These are phyloP conservation scores for Coenonympha arcania DNA, from an alignment of 2,888 invertebrate species.

Conservation along the genomic window DNA sequence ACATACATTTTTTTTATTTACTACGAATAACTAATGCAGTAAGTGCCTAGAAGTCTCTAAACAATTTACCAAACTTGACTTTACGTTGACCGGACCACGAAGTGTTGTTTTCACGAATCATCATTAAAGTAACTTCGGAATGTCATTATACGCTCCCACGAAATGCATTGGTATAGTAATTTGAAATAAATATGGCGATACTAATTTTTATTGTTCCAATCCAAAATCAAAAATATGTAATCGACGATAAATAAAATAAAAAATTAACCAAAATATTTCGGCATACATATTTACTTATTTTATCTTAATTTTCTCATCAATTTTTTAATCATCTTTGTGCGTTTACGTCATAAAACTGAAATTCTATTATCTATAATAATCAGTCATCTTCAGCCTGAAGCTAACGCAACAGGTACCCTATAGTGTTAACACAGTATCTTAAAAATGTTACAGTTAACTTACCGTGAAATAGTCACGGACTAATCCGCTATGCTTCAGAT, in stretches of 20 bases:
- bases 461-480: slow-evolving; percentile 12
- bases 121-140: too few relatives aligned
- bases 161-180: too few relatives aligned
- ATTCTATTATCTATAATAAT: slow-evolving; percentile 3
- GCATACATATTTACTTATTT: slow-evolving; percentile 5
- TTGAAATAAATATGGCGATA: too few relatives aligned
- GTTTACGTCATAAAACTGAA: background rate
- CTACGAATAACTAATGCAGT: too few relatives aligned
- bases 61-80: too few relatives aligned
- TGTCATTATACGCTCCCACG: too few relatives aligned
- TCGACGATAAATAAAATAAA: background rate
- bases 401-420: slow-evolving; percentile 22
- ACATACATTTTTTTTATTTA: too few relatives aligned
- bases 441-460: slow-evolving; percentile 11
- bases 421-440: slow-evolving; percentile 4
- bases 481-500: background rate
- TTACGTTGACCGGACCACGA: too few relatives aligned
- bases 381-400: background rate
- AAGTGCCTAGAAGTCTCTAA: too few relatives aligned
- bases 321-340: background rate
- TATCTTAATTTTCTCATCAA: too few relatives aligned
- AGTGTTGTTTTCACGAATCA: too few relatives aligned
- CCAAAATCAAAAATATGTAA: background rate
- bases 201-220: too few relatives aligned
- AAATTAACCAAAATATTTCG: background rate